Evolutionary conservation across 2,113 vertebrate species (phyloP).

Genomic region (Ceyx melanurus): DNA sequence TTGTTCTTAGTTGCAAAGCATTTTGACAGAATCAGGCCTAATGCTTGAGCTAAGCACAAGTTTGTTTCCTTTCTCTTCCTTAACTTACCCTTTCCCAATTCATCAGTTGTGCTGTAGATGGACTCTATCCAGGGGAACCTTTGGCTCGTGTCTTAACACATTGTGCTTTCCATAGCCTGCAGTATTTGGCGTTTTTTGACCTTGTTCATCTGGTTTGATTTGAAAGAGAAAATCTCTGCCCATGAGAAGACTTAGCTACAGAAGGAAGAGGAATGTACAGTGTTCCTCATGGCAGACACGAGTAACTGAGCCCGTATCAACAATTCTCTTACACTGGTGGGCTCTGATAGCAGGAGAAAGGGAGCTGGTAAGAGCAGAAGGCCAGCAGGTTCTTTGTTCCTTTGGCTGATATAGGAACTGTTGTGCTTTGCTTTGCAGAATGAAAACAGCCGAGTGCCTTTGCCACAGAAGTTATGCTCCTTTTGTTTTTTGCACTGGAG

Average conservation of each 20-base stretch:
- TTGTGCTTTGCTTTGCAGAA: rapidly evolving
- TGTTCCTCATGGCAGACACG: neutral
- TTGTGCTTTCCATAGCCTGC: neutral
- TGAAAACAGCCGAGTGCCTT: neutral
- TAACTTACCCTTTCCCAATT: neutral
- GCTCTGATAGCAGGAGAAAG: neutral
- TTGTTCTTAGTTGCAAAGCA: neutral
- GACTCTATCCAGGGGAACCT: neutral
- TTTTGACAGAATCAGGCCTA: neutral
- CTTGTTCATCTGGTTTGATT: neutral
- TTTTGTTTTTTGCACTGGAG: neutral
- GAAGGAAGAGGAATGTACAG: neutral
- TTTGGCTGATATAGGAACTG: neutral
- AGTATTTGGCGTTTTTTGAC: neutral
- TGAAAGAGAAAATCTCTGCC: neutral
- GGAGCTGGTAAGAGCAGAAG: neutral
- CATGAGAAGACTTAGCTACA: neutral
- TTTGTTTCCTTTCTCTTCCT: neutral
- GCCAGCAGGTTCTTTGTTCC: neutral
- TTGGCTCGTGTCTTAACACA: neutral
- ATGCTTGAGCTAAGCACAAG: neutral
- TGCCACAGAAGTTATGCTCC: rapidly evolving
- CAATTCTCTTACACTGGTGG: rapidly evolving
- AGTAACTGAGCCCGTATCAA: neutral
- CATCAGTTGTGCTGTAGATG: neutral